Evolutionary conservation across 2,888 invertebrate species (phyloP).

Genomic region (Steinernema scapterisci): DNA sequence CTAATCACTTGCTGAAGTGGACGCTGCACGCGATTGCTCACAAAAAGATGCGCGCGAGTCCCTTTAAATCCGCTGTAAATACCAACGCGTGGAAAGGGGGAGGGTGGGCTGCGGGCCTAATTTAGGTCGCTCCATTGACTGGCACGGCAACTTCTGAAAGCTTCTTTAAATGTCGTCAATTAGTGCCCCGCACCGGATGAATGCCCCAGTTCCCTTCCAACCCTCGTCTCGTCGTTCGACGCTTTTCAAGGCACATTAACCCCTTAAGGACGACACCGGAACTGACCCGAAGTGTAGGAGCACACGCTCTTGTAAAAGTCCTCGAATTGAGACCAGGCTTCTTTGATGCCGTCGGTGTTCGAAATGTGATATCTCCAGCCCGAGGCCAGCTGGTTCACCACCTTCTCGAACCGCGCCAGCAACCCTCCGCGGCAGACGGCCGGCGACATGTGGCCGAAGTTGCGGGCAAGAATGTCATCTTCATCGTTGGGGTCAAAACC

Average conservation of each 20-base stretch:
- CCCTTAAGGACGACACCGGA: constrained; percentile 12
- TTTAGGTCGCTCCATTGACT: not conserved
- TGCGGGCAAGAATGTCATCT: constrained; percentile 18
- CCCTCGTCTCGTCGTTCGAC: not conserved
- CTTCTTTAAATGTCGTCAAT: constrained; percentile 21
- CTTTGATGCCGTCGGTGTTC: constrained; percentile 61
- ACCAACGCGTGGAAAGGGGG: not conserved
- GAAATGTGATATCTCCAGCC: constrained; percentile 67
- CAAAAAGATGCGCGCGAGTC: not conserved
- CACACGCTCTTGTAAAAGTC: constrained; percentile 59
- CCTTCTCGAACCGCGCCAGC: constrained; percentile 54
- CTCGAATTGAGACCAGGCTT: constrained; percentile 60
- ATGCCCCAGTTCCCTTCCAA: not conserved
- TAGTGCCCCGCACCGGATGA: not conserved
- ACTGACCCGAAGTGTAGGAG: constrained; percentile 52
- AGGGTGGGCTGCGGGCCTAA: not conserved
- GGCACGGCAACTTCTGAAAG: not conserved
- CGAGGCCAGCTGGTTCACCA: constrained; percentile 58
- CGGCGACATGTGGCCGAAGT: constrained; percentile 47
- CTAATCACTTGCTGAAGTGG: constrained; percentile 31
- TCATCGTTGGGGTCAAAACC: not conserved
- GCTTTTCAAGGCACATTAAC: constrained; percentile 21
- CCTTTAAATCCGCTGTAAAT: constrained; percentile 20
- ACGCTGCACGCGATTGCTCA: constrained; percentile 11
- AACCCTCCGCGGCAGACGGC: constrained; percentile 55